Evolutionary conservation across 1,140 invertebrate species (phyloP).

Genomic region (Micrasema longulum): DNA sequence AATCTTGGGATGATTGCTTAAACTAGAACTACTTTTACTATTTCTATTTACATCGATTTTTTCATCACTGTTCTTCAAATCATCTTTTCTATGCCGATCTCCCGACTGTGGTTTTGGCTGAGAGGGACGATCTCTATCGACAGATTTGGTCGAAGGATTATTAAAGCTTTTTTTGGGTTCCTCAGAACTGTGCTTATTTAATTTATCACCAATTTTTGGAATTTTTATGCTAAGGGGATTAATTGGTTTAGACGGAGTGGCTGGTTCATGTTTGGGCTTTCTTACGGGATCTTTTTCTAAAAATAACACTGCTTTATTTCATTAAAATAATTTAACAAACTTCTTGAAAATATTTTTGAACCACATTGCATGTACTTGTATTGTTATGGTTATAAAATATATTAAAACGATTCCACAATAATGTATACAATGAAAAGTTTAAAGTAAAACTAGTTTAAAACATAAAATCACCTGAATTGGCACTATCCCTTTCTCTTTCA

Average conservation of each 20-base stretch:
- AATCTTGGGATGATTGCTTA: too few relatives aligned
- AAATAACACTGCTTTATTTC: too few relatives aligned
- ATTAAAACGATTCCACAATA: too few relatives aligned
- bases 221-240: constrained; percentile 60
- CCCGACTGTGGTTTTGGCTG: constrained; percentile 10
- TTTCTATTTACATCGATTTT: constrained; percentile 36
- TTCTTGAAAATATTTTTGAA: too few relatives aligned
- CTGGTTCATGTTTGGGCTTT: constrained; percentile 41
- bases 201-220: constrained; percentile 66
- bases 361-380: too few relatives aligned
- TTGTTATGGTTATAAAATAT: too few relatives aligned
- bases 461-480: background rate
- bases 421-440: too few relatives aligned
- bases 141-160: background rate
- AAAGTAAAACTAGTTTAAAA: too few relatives aligned
- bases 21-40: constrained; percentile 6
- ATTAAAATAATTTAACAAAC: too few relatives aligned
- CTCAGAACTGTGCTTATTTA: constrained; percentile 5
- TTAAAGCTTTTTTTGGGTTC: constrained; percentile 12
- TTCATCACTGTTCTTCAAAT: constrained; percentile 22
- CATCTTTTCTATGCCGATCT: constrained; percentile 15
- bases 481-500: constrained; percentile 41
- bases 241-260: constrained; percentile 38
- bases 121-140: constrained; percentile 32
- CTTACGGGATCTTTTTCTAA: constrained; percentile 35